phyloP scores from a whole-genome alignment of 1,140 invertebrate species.

The Coelopa frigida region DNA sequence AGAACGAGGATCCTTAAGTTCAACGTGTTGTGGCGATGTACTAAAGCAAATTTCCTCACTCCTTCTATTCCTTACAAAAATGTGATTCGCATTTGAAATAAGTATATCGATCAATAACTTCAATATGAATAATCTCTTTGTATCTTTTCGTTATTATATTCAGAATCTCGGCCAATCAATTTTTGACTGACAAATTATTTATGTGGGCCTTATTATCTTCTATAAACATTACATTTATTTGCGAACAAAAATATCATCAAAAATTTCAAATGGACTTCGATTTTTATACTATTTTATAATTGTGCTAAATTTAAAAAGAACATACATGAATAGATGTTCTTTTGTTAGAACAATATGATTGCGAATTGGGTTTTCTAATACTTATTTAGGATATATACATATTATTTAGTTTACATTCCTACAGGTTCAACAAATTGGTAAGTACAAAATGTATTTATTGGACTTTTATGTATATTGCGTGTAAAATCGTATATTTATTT shows the following conservation, averaged over 20 bases:
- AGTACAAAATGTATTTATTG: too few species aligned
- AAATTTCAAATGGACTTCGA: constrained; percentile 45
- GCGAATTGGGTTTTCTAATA: constrained; percentile 6
- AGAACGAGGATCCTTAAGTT: too few species aligned
- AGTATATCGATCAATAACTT: constrained; percentile 8
- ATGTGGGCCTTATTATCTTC: constrained; percentile 22
- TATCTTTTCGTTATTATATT: constrained; percentile 15
- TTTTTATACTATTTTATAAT: constrained; percentile 31
- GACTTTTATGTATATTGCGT: too few species aligned
- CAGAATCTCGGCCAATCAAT: constrained; percentile 29
- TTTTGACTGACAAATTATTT: constrained; percentile 41
- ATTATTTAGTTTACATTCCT: constrained; percentile 4
- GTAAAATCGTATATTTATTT: background rate
- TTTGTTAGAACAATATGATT: too few species aligned
- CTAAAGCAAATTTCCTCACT: too few species aligned
- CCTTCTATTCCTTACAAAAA: too few species aligned
- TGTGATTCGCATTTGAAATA: too few species aligned
- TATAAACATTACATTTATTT: constrained; percentile 32
- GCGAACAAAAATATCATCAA: constrained; percentile 46
- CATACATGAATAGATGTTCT: constrained; percentile 16
- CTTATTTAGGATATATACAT: constrained; percentile 2
- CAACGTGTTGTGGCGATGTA: too few species aligned
- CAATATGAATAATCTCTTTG: background rate
- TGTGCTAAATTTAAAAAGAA: constrained; percentile 18
- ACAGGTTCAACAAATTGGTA: too few species aligned